These are phyloP conservation scores for Temnothorax rugatulus DNA, from an alignment of 2,888 invertebrate genomes.

Conservation along the genomic window DNA sequence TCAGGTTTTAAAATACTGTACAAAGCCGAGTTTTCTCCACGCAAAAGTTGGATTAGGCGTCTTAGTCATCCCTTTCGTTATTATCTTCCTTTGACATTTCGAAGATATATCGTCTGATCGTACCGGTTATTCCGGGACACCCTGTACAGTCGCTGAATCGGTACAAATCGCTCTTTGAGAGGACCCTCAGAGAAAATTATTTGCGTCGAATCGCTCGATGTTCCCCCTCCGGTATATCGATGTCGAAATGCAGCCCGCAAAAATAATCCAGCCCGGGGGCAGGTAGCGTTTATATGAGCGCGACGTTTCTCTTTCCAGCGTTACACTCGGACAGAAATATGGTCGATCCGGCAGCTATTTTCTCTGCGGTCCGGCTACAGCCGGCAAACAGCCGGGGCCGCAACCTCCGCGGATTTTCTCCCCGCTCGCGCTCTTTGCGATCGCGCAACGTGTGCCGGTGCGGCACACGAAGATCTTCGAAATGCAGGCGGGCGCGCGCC, in stretches of 20 bases:
- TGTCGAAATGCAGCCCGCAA: slow-evolving; percentile 50
- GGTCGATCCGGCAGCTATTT: slow-evolving; percentile 54
- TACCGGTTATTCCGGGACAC: slow-evolving; percentile 15
- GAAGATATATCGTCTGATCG: neutral
- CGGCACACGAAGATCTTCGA: slow-evolving; percentile 40
- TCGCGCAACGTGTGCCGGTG: slow-evolving; percentile 3
- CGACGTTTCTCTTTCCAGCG: slow-evolving; percentile 52
- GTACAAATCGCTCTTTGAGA: slow-evolving; percentile 41
- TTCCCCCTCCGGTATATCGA: slow-evolving; percentile 35
- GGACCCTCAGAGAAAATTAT: slow-evolving; percentile 51
- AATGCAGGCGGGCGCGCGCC: slow-evolving; percentile 33
- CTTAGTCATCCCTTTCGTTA: neutral
- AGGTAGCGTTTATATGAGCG: slow-evolving; percentile 50
- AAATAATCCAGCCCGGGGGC: slow-evolving; percentile 54
- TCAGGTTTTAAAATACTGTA: neutral
- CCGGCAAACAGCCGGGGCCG: neutral
- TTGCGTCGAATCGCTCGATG: slow-evolving; percentile 49
- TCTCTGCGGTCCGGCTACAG: slow-evolving; percentile 46
- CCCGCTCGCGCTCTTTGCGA: slow-evolving; percentile 34
- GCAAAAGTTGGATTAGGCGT: neutral
- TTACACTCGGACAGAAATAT: slow-evolving; percentile 52
- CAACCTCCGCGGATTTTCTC: slow-evolving; percentile 20
- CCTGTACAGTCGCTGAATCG: slow-evolving; percentile 35
- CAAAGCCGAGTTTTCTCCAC: neutral
- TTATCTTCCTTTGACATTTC: neutral